phyloP scores from a whole-genome alignment of 2,888 invertebrate genomes.

The Aricia artaxerxes region DNA sequence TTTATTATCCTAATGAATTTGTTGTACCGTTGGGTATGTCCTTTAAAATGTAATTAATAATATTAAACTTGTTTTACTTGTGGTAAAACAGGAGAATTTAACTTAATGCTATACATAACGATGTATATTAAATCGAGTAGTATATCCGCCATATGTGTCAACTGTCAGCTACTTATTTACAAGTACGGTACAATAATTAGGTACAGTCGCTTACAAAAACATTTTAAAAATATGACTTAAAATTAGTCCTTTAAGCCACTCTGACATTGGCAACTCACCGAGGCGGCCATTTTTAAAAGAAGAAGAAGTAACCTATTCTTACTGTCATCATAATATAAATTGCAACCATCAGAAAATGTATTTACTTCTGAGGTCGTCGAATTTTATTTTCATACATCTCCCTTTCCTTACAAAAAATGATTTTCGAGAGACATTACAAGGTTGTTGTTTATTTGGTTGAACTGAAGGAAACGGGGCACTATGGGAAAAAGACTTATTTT shows the following conservation, averaged over 20 bases:
- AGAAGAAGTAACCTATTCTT: not conserved
- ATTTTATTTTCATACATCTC: not conserved
- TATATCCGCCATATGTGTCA: slow-evolving; percentile 23
- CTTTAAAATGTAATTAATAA: not conserved
- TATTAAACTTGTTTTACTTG: not conserved
- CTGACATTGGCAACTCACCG: no score
- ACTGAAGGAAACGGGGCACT: no score
- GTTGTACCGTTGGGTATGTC: not conserved
- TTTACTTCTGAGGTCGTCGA: not conserved
- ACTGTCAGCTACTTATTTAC: not conserved
- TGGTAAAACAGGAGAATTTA: not conserved
- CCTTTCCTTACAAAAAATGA: not conserved
- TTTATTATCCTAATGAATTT: slow-evolving; percentile 11
- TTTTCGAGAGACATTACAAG: not conserved
- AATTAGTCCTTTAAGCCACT: no score
- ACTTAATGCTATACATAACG: not conserved
- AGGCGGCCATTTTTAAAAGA: no score
- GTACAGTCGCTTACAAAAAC: slow-evolving; percentile 25
- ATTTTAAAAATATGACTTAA: slow-evolving; percentile 2
- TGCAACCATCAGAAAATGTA: not conserved
- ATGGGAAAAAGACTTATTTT: no score
- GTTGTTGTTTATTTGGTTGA: no score
- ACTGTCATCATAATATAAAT: not conserved
- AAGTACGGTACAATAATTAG: not conserved
- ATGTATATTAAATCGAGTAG: not conserved